A percentile compares a stretch with the other conserved stretches of the same genome.
Conservation (phyloP, 2,888 invertebrate genomes). For the Megastigmus dorsalis region DNA sequence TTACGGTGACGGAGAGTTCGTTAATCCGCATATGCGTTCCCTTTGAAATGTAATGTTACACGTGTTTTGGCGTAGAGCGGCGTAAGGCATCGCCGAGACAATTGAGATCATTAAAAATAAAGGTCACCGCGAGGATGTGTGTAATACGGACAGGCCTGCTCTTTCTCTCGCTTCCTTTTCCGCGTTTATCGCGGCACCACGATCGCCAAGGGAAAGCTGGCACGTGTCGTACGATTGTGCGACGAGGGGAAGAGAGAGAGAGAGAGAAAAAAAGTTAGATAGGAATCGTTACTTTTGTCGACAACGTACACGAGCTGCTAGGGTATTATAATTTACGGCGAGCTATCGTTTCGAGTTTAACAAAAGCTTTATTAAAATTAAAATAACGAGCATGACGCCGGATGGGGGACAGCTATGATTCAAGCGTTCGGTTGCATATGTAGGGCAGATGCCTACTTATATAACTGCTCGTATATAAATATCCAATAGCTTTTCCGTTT, state of each 20-base stretch:
- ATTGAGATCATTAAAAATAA: constrained; percentile 48
- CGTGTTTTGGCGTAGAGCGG: too few species aligned
- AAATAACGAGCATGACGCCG: constrained; percentile 29
- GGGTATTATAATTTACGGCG: constrained; percentile 42
- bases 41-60: too few species aligned
- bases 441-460: too few species aligned
- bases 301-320: constrained; percentile 1
- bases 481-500: too few species aligned
- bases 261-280: constrained; percentile 42
- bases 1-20: too few species aligned
- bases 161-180: not conserved
- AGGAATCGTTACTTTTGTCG: constrained; percentile 42
- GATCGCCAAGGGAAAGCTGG: constrained; percentile 42
- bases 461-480: too few species aligned
- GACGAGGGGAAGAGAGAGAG: too few species aligned
- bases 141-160: too few species aligned
- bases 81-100: constrained; percentile 35
- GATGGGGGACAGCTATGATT: not conserved
- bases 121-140: too few species aligned
- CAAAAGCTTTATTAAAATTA: constrained; percentile 46
- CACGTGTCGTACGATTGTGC: constrained; percentile 48
- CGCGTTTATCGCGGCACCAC: constrained; percentile 37
- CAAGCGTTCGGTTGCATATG: too few species aligned
- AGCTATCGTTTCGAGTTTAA: constrained; percentile 30
- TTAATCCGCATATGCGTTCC: too few species aligned